Conservation (phyloP, 2,888 invertebrate genomes). For the Melangyna quadrimaculata region DNA sequence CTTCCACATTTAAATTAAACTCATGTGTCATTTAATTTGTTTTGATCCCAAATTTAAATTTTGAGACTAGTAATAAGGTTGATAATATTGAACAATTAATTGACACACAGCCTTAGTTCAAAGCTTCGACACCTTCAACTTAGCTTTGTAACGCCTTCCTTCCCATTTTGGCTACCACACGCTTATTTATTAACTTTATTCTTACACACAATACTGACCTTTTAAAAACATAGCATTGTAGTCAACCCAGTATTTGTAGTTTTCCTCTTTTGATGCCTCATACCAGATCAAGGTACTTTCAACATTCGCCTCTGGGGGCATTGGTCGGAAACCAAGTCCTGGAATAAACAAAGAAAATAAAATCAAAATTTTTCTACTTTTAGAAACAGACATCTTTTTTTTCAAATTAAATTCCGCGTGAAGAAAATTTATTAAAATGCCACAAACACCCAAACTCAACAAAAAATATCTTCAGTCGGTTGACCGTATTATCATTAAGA, state of each 20-base stretch:
- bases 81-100: too few relatives aligned
- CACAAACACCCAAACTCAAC: not conserved
- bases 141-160: too few relatives aligned
- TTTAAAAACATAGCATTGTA: slow-evolving; percentile 89
- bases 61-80: too few relatives aligned
- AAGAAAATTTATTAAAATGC: slow-evolving; percentile 21
- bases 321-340: slow-evolving; percentile 98
- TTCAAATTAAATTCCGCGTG: slow-evolving; percentile 18
- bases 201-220: slow-evolving; percentile 84
- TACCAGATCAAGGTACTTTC: slow-evolving; percentile 99
- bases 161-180: too few relatives aligned
- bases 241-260: slow-evolving; percentile 90
- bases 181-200: not conserved
- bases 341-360: slow-evolving; percentile 72
- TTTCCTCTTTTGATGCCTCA: slow-evolving; percentile 84
- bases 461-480: not conserved
- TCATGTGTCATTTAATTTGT: too few relatives aligned
- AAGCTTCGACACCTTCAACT: too few relatives aligned
- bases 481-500: not conserved
- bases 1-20: too few relatives aligned
- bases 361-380: not conserved
- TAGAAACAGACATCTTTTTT: not conserved
- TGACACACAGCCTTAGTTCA: too few relatives aligned
- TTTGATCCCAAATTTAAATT: too few relatives aligned
- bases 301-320: slow-evolving; percentile 94